phyloP scores from a whole-genome alignment of 1,140 invertebrate species.

The Oedothorax gibbosus region DNA sequence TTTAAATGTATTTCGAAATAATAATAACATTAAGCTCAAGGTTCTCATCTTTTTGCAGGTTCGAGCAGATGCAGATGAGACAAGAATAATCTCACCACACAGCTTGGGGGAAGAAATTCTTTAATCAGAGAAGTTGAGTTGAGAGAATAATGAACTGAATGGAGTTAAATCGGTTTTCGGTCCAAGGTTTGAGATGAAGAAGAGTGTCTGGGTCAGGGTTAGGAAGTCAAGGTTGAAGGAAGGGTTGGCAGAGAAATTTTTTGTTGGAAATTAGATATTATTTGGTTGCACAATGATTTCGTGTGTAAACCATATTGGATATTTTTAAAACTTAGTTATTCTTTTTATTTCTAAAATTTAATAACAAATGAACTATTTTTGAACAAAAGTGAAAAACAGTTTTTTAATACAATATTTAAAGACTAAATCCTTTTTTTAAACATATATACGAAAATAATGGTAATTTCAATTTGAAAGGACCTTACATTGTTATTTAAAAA shows the following conservation, averaged over 20 bases:
- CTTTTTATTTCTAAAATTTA: background rate
- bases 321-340: background rate
- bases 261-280: background rate
- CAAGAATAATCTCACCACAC: too few relatives aligned
- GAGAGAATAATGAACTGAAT: conserved; percentile 17
- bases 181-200: conserved; percentile 34
- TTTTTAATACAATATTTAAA: too few relatives aligned
- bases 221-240: conserved; percentile 24
- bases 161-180: conserved; percentile 49
- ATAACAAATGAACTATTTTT: background rate
- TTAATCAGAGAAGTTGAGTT: background rate
- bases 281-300: background rate
- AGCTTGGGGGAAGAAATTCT: too few relatives aligned
- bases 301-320: background rate
- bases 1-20: too few relatives aligned
- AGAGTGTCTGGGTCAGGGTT: conserved; percentile 49
- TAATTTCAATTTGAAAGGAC: too few relatives aligned
- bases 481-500: too few relatives aligned
- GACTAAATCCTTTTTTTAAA: too few relatives aligned
- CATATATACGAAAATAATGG: too few relatives aligned
- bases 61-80: too few relatives aligned
- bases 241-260: background rate
- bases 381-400: background rate
- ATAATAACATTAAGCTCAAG: too few relatives aligned
- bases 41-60: too few relatives aligned